Evolutionary conservation across 1,140 invertebrate species (phyloP).

Genomic region (Tetramorium parvispinum): DNA sequence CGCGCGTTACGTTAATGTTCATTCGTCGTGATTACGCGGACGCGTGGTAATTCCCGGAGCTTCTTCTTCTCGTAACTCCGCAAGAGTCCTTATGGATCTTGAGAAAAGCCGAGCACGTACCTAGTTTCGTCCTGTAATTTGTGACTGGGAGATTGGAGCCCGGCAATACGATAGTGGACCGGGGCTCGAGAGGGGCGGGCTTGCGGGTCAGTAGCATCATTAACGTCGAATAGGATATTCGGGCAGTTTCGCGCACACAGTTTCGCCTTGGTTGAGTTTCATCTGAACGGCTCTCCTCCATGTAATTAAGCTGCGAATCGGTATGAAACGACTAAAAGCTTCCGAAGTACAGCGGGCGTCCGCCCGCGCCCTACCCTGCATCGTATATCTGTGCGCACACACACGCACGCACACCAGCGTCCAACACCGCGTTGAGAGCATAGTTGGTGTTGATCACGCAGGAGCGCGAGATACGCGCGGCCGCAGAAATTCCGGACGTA

Average conservation of each 20-base stretch:
- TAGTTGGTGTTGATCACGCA: constrained; percentile 51
- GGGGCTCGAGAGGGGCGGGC: constrained; percentile 22
- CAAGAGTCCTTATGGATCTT: constrained; percentile 50
- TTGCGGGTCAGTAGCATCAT: constrained; percentile 69
- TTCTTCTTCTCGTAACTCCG: constrained; percentile 46
- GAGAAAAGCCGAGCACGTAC: constrained; percentile 61
- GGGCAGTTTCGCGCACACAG: constrained; percentile 61
- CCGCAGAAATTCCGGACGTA: constrained; percentile 53
- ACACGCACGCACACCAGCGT: not conserved
- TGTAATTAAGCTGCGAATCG: constrained; percentile 60
- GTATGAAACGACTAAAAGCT: constrained; percentile 57
- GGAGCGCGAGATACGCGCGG: constrained; percentile 52
- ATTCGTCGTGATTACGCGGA: constrained; percentile 51
- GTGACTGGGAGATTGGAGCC: constrained; percentile 58
- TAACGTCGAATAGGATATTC: constrained; percentile 73
- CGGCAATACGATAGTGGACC: constrained; percentile 65
- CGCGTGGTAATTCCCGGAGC: constrained; percentile 47
- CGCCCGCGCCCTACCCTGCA: not conserved
- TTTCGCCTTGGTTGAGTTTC: constrained; percentile 64
- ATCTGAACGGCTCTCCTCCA: constrained; percentile 46
- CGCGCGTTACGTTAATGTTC: constrained; percentile 47
- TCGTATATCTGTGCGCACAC: not conserved
- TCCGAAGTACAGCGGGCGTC: constrained; percentile 4
- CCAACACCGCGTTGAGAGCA: constrained; percentile 18
- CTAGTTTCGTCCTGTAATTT: constrained; percentile 64